These are phyloP conservation scores for Tichodroma muraria DNA, from an alignment of 2,113 vertebrate species.

Conservation along the genomic window DNA sequence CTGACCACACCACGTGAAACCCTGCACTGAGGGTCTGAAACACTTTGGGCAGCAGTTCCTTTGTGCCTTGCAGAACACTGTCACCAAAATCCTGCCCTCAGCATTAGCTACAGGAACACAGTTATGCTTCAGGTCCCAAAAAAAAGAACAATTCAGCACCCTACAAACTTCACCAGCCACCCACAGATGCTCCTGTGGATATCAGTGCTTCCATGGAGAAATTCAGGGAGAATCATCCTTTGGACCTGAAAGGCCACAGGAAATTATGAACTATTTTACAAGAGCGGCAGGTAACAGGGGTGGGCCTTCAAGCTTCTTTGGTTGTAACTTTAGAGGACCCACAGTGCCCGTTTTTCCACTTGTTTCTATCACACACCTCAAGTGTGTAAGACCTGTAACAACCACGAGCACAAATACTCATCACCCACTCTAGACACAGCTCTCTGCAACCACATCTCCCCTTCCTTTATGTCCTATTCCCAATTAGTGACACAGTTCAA, in stretches of 20 bases:
- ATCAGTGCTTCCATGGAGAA: background rate
- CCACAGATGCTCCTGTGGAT: background rate
- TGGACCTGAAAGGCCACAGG: background rate
- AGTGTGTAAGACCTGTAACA: background rate
- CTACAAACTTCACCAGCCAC: background rate
- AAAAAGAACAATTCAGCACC: background rate
- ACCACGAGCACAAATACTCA: background rate
- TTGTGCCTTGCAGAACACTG: background rate
- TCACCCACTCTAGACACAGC: background rate
- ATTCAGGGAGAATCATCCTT: background rate
- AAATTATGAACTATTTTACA: background rate
- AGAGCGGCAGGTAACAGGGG: background rate
- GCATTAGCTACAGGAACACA: background rate
- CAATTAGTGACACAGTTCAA: background rate
- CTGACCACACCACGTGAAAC: background rate
- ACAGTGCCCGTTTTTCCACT: background rate
- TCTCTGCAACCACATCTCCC: background rate
- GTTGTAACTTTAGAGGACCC: background rate
- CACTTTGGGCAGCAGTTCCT: background rate
- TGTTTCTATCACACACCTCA: background rate
- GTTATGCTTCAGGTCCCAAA: accelerated
- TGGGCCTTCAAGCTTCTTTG: background rate
- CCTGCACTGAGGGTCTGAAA: background rate
- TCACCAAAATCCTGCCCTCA: background rate
- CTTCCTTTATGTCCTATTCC: background rate